Evolutionary conservation across 2,797 vertebrate genomes (phyloP).

Genomic region (Poeciliopsis paucimaculata): DNA sequence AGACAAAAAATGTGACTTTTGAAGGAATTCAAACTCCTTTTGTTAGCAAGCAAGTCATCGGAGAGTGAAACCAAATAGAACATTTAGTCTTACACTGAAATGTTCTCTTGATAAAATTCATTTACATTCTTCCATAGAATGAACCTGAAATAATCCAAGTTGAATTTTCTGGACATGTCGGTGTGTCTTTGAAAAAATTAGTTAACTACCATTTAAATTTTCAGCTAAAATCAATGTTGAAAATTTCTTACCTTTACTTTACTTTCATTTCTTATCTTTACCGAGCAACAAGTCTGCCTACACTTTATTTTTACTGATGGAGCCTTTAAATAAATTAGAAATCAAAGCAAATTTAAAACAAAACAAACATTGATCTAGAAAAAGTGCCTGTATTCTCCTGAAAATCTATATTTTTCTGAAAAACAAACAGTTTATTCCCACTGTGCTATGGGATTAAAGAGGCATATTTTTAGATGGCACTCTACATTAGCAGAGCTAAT

Average conservation of each 20-base stretch:
- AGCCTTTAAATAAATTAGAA: neutral
- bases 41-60: neutral
- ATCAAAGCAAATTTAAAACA: neutral
- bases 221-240: neutral
- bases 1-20: neutral
- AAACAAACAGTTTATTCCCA: neutral
- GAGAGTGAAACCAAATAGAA: neutral
- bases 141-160: no score
- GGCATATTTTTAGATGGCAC: neutral
- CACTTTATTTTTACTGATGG: neutral
- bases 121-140: neutral
- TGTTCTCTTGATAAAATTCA: neutral
- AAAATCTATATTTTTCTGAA: neutral
- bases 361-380: neutral
- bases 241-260: neutral
- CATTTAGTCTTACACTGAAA: neutral
- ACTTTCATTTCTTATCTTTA: neutral
- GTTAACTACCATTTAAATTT: neutral
- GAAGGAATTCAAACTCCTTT: neutral
- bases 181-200: neutral
- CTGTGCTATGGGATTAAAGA: neutral
- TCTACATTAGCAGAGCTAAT: slow-evolving; percentile 9
- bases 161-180: no score
- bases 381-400: neutral
- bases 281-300: neutral